Evolutionary conservation across 2,113 vertebrate species (phyloP).

Genomic region (Callithrix jacchus): DNA sequence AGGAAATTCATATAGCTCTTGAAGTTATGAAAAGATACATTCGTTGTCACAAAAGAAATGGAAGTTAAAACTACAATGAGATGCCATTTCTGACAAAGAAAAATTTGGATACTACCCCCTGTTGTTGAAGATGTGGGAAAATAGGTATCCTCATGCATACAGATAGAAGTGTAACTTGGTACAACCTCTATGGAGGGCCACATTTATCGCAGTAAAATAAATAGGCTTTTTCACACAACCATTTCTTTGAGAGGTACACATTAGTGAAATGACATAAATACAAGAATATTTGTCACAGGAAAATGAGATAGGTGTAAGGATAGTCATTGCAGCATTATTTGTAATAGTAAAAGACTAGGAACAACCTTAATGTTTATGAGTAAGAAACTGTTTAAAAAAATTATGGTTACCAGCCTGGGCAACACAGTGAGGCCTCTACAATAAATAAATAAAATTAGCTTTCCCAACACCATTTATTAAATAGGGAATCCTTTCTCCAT

Average conservation of each 20-base stretch:
- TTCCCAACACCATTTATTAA: too few relatives aligned
- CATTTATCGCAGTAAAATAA: neutral
- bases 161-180: too few relatives aligned
- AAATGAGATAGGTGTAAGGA: neutral
- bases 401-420: too few relatives aligned
- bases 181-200: neutral
- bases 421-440: too few relatives aligned
- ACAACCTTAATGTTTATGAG: neutral
- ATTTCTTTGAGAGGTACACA: neutral
- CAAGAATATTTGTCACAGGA: neutral
- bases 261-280: neutral
- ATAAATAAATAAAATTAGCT: too few relatives aligned
- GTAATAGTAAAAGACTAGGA: neutral
- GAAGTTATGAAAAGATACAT: slow-evolving; percentile 1
- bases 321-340: neutral
- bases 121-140: neutral
- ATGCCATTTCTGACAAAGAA: neutral
- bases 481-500: too few relatives aligned
- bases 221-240: neutral
- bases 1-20: neutral
- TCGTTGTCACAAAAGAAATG: neutral
- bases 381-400: neutral
- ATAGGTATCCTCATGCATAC: neutral
- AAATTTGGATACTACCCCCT: neutral
- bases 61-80: neutral